Base-by-base conservation (phyloP, 2,888 invertebrate genomes). In the Ochlodes sylvanus region DNA sequence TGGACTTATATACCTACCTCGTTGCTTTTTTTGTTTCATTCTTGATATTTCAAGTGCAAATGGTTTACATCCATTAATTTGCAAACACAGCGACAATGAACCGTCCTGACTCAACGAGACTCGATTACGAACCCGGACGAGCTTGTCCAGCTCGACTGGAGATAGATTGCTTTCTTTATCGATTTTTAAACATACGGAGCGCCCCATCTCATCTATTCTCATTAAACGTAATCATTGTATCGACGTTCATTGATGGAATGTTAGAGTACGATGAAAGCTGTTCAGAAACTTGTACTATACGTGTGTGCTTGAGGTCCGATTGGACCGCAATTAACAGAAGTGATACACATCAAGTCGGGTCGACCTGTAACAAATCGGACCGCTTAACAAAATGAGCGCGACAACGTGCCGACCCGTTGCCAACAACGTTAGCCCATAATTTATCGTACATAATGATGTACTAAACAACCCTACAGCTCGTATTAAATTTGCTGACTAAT, bases 201-300 rank as follows among this genome's bases (percentile, higher is more conserved):
- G 80, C 79, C 75, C 78, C 82, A 81, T 83, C 81, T 83, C 85
- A 80, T 79, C 57, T 66, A 79, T 80, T 77, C 79, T 85, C 83
- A 87, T 89, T 86, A 87, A 82, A 80, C 72, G 75, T 78, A 82
- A 86, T 85, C 83, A 82, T 77, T 83, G 77, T 82, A 81, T 83
- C 79, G 84, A 80, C 80, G 78, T 80, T 79, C 81, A 83, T 81
- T 83, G 82, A 82, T 82, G 76, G 83, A 83, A 62, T 66, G 77
- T 79, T 70, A 56, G 32, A 47, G 42, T 34, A 58, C 55, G 64
- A 56, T 42, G 58, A 65, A 50, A 38, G 42, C 55, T 44, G 54
- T 27, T 60, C 50, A 70, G 68, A 72, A 72, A 69, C 71, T 69
- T 68, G 66, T 66, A 69, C 15, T 42, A 17, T 21, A 60, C 56